Evolutionary conservation across 2,888 invertebrate genomes (phyloP).

Genomic region (Malthinus seriepunctatus): DNA sequence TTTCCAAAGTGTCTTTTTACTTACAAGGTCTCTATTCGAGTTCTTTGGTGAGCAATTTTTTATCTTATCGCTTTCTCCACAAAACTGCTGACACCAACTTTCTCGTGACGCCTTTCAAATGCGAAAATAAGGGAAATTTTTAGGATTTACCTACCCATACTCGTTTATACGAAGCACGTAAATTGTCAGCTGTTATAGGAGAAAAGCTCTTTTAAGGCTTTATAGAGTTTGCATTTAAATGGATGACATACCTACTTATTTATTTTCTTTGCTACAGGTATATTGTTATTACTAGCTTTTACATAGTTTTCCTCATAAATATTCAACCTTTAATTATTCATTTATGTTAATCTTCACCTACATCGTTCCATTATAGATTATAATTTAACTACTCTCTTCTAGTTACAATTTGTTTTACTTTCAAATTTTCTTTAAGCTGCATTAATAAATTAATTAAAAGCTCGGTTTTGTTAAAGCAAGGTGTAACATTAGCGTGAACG

Average conservation of each 20-base stretch:
- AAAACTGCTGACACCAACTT: constrained; percentile 39
- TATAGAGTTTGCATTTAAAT: constrained; percentile 28
- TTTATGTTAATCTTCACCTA: too few species aligned
- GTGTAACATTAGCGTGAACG: too few species aligned
- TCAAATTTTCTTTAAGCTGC: too few species aligned
- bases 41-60: constrained; percentile 27
- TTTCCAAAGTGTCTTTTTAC: constrained; percentile 26
- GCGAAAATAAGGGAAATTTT: constrained; percentile 41
- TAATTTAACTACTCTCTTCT: too few species aligned
- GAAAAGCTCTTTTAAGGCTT: constrained; percentile 26
- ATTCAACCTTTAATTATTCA: too few species aligned
- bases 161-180: constrained; percentile 40
- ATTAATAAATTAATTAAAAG: too few species aligned
- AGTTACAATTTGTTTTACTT: too few species aligned
- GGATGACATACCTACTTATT: constrained; percentile 5
- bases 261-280: constrained; percentile 1
- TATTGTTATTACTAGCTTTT: neutral
- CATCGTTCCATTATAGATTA: too few species aligned
- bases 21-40: constrained; percentile 20
- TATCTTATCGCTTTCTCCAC: constrained; percentile 36
- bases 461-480: too few species aligned
- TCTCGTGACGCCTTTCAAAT: constrained; percentile 39
- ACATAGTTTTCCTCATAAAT: too few species aligned
- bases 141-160: constrained; percentile 35
- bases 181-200: constrained; percentile 39